A percentile compares a stretch with the other conserved stretches of the same genome.
phyloP scores from a whole-genome alignment of 1,140 invertebrate genomes.

The Drosophila tani region DNA sequence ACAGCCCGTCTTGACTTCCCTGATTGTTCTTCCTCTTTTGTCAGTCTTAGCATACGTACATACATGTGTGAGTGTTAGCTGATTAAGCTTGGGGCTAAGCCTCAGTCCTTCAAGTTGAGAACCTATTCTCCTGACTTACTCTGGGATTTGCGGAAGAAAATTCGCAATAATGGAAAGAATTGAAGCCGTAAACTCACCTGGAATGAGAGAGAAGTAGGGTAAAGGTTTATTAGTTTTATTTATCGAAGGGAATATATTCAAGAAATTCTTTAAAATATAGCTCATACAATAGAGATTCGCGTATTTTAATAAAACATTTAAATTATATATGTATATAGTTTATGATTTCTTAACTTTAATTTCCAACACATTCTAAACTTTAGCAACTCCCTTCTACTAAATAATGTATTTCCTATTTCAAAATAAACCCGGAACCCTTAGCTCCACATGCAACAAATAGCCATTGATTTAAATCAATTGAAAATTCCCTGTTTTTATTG shows the following conservation, averaged over 20 bases:
- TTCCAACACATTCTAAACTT: too few relatives aligned
- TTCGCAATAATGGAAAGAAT: background rate
- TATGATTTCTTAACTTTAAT: too few relatives aligned
- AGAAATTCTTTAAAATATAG: background rate
- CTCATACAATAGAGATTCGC: background rate
- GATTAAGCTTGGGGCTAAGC: conserved; percentile 25
- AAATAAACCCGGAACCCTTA: too few relatives aligned
- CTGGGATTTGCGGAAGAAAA: conserved; percentile 7
- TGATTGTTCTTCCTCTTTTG: conserved; percentile 27
- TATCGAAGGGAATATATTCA: background rate
- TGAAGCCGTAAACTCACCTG: conserved; percentile 54
- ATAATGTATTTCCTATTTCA: background rate
- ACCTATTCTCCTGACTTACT: conserved; percentile 26
- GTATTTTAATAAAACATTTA: too few relatives aligned
- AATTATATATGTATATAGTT: too few relatives aligned
- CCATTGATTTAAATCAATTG: background rate
- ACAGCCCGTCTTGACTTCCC: conserved; percentile 33
- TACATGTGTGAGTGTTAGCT: background rate
- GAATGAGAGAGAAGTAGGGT: conserved; percentile 31
- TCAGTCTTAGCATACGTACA: conserved; percentile 14
- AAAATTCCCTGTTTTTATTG: too few relatives aligned
- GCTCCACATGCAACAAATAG: background rate
- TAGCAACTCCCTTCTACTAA: too few relatives aligned
- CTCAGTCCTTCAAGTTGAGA: conserved; percentile 12
- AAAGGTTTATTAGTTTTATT: background rate